phyloP scores from a whole-genome alignment of 1,140 invertebrate species.

The Drosophila albomicans region DNA sequence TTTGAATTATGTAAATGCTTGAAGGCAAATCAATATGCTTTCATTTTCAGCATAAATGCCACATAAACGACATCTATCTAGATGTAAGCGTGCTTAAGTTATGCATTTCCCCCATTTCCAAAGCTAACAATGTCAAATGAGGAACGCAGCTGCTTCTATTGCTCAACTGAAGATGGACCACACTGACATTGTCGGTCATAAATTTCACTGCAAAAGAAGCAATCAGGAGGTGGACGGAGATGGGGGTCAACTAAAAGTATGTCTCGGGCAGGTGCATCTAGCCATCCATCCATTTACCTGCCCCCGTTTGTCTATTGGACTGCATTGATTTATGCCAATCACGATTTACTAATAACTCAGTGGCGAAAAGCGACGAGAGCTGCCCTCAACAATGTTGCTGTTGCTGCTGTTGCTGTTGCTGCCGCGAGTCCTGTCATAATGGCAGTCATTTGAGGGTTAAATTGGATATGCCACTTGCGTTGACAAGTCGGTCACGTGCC shows the following conservation, averaged over 20 bases:
- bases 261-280: constrained; percentile 60
- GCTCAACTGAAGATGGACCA: constrained; percentile 1
- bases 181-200: constrained; percentile 47
- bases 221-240: not conserved
- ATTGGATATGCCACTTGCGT: constrained; percentile 76
- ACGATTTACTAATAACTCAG: constrained; percentile 82
- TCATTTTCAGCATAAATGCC: constrained; percentile 72
- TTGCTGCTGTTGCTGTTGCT: constrained; percentile 14
- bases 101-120: constrained; percentile 18
- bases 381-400: constrained; percentile 41
- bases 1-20: constrained; percentile 64
- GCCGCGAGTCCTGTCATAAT: constrained; percentile 69
- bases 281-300: constrained; percentile 17
- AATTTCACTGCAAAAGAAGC: constrained; percentile 50
- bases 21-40: constrained; percentile 61
- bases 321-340: constrained; percentile 84
- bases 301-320: not conserved
- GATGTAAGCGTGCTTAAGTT: constrained; percentile 54
- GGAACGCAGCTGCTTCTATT: constrained; percentile 6
- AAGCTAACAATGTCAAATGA: constrained; percentile 51
- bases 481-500: constrained; percentile 79
- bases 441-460: constrained; percentile 82
- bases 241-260: constrained; percentile 30
- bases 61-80: constrained; percentile 67
- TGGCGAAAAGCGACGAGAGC: constrained; percentile 40